Evolutionary conservation across 1,140 invertebrate genomes (phyloP).

Genomic region (Brachionus koreanus): DNA sequence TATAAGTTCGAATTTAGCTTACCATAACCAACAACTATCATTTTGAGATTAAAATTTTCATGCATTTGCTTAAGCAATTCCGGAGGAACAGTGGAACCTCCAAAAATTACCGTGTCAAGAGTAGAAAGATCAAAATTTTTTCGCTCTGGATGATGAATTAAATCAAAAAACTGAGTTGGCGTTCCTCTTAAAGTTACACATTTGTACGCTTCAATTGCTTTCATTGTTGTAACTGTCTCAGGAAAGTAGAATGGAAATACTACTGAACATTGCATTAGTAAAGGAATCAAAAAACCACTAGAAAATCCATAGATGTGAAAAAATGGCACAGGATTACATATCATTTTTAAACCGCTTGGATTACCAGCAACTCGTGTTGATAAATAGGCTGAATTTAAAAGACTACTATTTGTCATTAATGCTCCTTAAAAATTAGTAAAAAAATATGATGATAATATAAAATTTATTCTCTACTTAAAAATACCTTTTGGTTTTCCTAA

Average conservation of each 20-base stretch:
- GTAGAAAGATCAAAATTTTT: slow-evolving; percentile 54
- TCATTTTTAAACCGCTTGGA: slow-evolving; percentile 57
- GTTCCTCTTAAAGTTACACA: slow-evolving; percentile 77
- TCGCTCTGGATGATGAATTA: slow-evolving; percentile 62
- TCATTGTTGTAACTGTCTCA: background rate
- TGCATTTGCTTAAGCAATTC: background rate
- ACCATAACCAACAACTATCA: slow-evolving; percentile 16
- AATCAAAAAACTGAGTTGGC: slow-evolving; percentile 92
- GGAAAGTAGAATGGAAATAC: slow-evolving; percentile 37
- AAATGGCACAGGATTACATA: slow-evolving; percentile 78
- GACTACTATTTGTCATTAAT: slow-evolving; percentile 72
- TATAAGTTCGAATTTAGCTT: background rate
- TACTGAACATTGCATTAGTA: slow-evolving; percentile 60
- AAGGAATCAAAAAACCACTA: slow-evolving; percentile 64
- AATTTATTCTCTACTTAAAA: background rate
- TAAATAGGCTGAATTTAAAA: slow-evolving; percentile 79
- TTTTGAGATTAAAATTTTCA: background rate
- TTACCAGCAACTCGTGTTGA: slow-evolving; percentile 64
- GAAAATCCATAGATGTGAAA: slow-evolving; percentile 86
- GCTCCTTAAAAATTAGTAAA: slow-evolving; percentile 63
- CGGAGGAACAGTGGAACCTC: background rate
- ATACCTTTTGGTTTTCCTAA: slow-evolving; percentile 65
- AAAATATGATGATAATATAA: background rate
- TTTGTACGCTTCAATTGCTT: slow-evolving; percentile 61
- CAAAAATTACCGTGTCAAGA: slow-evolving; percentile 49